Conservation (phyloP, 2,797 vertebrate genomes). For the Tenualosa ilisha region DNA sequence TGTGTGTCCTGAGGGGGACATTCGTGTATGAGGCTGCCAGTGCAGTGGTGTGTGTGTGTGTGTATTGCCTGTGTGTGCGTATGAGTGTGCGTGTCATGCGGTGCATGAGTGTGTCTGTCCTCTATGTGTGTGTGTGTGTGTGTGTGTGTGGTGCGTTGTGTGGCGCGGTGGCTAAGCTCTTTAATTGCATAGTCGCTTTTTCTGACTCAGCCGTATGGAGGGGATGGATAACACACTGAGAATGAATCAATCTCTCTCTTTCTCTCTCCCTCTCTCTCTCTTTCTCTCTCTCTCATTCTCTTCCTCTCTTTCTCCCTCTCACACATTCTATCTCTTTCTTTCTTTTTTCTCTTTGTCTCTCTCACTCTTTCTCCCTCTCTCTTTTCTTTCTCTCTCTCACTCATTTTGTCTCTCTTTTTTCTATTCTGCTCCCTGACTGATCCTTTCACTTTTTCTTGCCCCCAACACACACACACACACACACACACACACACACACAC, state of each 20-base stretch:
- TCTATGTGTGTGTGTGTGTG: background rate
- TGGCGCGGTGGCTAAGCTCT: constrained; percentile 20
- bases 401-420: background rate
- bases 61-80: too few relatives aligned
- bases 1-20: too few relatives aligned
- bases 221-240: constrained; percentile 27
- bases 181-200: constrained; percentile 35
- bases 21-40: too few relatives aligned
- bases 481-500: background rate
- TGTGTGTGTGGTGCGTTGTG: background rate
- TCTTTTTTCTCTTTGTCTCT: background rate
- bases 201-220: constrained; percentile 32
- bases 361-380: background rate
- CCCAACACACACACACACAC: background rate
- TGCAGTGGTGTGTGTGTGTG: too few relatives aligned
- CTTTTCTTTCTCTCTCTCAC: background rate
- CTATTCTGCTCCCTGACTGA: background rate
- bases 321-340: background rate
- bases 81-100: too few relatives aligned
- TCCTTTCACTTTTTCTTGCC: background rate
- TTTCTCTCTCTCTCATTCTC: background rate
- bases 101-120: too few relatives aligned
- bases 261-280: background rate
- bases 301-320: background rate
- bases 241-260: constrained; percentile 34